A percentile compares a stretch with the other conserved stretches of the same genome.
These are phyloP conservation scores for Drosophila fulvimacula DNA, from an alignment of 2,888 invertebrate genomes.

Conservation along the genomic window DNA sequence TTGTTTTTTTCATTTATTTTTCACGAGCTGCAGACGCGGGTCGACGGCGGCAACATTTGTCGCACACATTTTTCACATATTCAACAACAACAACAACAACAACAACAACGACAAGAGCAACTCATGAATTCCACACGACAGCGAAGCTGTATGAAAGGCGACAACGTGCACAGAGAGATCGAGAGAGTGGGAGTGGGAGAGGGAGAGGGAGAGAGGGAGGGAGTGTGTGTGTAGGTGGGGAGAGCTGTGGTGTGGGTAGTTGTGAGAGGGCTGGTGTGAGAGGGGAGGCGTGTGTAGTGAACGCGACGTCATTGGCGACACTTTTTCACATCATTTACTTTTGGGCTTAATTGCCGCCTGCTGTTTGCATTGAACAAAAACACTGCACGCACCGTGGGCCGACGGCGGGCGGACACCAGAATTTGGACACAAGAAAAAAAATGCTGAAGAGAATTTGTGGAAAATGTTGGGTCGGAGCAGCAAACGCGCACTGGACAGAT, in stretches of 20 bases:
- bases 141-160: constrained; percentile 31
- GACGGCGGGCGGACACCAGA: constrained; percentile 1
- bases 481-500: constrained; percentile 41
- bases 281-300: background rate
- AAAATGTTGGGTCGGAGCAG: background rate
- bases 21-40: constrained; percentile 12
- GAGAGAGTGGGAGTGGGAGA: background rate
- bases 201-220: background rate
- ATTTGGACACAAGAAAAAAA: constrained; percentile 18
- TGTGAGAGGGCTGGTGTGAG: background rate
- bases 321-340: constrained; percentile 68
- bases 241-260: background rate
- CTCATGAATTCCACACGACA: constrained; percentile 46
- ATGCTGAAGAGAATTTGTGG: background rate
- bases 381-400: constrained; percentile 33
- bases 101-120: constrained; percentile 16
- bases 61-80: constrained; percentile 79
- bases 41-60: constrained; percentile 59
- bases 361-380: constrained; percentile 26
- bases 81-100: constrained; percentile 35
- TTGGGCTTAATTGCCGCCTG: constrained; percentile 48
- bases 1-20: constrained; percentile 10
- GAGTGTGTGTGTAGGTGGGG: constrained; percentile 7
- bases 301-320: constrained; percentile 71
- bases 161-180: constrained; percentile 25